These are phyloP conservation scores for Copidosoma aretas DNA, from an alignment of 2,888 invertebrate species.

Conservation along the genomic window DNA sequence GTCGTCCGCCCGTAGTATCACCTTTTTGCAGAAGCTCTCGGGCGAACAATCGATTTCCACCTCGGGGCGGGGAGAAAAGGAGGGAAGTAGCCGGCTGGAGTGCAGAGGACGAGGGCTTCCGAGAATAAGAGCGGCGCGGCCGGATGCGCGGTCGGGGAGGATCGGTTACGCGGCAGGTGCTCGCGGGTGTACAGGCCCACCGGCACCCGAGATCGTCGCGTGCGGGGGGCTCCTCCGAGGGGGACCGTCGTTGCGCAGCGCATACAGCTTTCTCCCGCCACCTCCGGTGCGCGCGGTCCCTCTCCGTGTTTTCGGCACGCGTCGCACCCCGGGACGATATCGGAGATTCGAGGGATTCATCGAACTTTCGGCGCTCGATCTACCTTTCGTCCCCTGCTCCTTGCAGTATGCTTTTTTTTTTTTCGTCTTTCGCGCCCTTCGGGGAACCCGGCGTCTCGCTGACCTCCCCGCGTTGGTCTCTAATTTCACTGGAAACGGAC, in stretches of 20 bases:
- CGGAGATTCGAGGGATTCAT: slow-evolving; percentile 10
- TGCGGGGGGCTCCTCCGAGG: too few relatives aligned
- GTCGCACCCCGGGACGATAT: background rate
- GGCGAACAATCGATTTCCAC: too few relatives aligned
- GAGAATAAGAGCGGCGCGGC: slow-evolving; percentile 3
- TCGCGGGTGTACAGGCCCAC: too few relatives aligned
- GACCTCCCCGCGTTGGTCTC: too few relatives aligned
- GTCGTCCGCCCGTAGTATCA: too few relatives aligned
- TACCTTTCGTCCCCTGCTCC: background rate
- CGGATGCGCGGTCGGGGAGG: slow-evolving; percentile 25
- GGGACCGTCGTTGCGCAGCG: background rate
- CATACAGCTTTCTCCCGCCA: background rate
- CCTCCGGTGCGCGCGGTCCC: background rate
- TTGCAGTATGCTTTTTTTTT: background rate
- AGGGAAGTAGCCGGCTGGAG: background rate
- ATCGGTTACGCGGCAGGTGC: slow-evolving; percentile 35
- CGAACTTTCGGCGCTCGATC: slow-evolving; percentile 21
- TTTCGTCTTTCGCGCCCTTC: too few relatives aligned
- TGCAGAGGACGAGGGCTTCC: slow-evolving; percentile 17
- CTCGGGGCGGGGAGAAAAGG: background rate
- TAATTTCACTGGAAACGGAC: too few relatives aligned
- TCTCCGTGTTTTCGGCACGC: background rate
- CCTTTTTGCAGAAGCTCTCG: too few relatives aligned
- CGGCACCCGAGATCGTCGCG: too few relatives aligned
- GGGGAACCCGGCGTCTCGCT: too few relatives aligned